Percentiles rank a stretch among this genome's conserved stretches.
These are phyloP conservation scores for Nothobranchius furzeri DNA, from an alignment of 2,113 vertebrate genomes.

Conservation along the genomic window DNA sequence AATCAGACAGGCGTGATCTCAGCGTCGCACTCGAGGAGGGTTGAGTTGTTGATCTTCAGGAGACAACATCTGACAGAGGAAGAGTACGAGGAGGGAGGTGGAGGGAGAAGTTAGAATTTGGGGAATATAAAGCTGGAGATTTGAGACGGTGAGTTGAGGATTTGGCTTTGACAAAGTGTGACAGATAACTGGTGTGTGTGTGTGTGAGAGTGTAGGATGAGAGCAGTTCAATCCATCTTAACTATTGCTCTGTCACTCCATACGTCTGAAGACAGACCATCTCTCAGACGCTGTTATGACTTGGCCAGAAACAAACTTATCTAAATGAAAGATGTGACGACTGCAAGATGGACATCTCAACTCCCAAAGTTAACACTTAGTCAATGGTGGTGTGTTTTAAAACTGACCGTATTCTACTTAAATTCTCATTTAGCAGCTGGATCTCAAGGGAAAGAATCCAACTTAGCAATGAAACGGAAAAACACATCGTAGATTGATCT, in stretches of 20 bases:
- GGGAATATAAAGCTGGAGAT: constrained; percentile 12
- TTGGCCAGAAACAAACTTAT: constrained; percentile 31
- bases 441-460: background rate
- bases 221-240: constrained; percentile 12
- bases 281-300: constrained; percentile 38
- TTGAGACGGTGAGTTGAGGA: constrained; percentile 9
- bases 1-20: constrained; percentile 35
- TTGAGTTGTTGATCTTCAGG: constrained; percentile 24
- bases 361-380: constrained; percentile 10
- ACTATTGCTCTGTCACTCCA: constrained; percentile 36
- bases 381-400: constrained; percentile 12
- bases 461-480: background rate
- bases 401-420: constrained; percentile 13
- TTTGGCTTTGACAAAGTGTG: constrained; percentile 4
- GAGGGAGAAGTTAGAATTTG: background rate
- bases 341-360: constrained; percentile 7
- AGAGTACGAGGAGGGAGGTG: background rate
- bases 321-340: constrained; percentile 42
- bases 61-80: background rate
- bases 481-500: background rate
- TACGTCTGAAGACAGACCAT: constrained; percentile 25
- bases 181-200: constrained; percentile 20
- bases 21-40: background rate
- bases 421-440: background rate
- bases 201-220: constrained; percentile 10